Evolutionary conservation across 2,797 vertebrate species (phyloP).

Genomic region (Sibirionetta formosa): DNA sequence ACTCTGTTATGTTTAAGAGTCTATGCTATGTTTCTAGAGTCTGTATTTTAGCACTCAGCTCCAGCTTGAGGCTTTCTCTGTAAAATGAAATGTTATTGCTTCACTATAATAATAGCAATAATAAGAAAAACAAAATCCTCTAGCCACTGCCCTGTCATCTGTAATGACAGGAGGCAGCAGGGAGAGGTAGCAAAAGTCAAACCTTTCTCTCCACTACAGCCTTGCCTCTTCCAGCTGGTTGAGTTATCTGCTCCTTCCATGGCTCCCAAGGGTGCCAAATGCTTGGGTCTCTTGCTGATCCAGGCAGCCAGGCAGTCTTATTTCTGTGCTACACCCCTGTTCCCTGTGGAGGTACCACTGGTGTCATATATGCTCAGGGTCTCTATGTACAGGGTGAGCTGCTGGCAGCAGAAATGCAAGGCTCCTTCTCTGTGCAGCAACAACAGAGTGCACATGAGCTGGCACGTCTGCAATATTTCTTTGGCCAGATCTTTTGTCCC

Average conservation of each 20-base stretch:
- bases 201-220: neutral
- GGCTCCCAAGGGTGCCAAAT: neutral
- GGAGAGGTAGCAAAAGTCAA: neutral
- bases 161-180: neutral
- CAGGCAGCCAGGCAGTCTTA: neutral
- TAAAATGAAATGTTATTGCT: neutral
- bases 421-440: neutral
- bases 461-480: neutral
- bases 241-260: neutral
- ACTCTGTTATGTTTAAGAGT: neutral
- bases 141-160: neutral
- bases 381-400: neutral
- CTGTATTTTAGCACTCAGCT: neutral
- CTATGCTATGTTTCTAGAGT: neutral
- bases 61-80: neutral
- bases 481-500: neutral
- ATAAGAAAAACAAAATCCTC: neutral
- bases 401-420: neutral
- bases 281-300: neutral
- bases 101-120: neutral
- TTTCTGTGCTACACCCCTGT: neutral
- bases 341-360: neutral
- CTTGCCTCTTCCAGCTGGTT: neutral
- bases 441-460: neutral
- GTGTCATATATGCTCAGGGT: neutral